Conservation (phyloP, 35 echinoderm and acorn worm genomes). For the Lytechinus variegatus region DNA sequence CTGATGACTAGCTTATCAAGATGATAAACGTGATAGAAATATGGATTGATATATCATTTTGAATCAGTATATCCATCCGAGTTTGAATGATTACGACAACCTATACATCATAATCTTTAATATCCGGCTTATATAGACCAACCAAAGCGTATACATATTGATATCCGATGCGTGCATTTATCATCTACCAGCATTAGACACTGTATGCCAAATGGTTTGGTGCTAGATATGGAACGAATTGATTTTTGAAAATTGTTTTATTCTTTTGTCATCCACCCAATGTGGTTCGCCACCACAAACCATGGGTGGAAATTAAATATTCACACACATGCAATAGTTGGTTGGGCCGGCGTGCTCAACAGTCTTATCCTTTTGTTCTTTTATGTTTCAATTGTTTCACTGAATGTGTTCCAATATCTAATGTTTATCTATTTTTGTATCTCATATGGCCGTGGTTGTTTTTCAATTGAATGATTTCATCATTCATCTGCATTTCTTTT, state of each 20-base stretch:
- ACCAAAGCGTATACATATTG: neutral
- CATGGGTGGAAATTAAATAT: neutral
- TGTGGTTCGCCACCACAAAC: neutral
- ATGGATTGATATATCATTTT: neutral
- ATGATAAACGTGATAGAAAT: neutral
- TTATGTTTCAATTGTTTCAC: too few species aligned
- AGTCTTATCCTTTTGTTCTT: too few species aligned
- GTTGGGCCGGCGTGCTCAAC: neutral
- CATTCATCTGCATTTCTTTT: too few species aligned
- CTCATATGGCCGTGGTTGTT: too few species aligned
- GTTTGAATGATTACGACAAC: neutral
- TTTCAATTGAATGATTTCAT: too few species aligned
- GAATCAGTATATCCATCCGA: neutral
- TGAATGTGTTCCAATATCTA: too few species aligned
- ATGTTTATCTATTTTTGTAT: too few species aligned
- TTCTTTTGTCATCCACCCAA: neutral
- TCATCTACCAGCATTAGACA: neutral
- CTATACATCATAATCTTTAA: neutral
- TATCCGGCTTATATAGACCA: neutral
- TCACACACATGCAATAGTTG: neutral
- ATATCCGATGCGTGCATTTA: neutral
- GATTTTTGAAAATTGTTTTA: neutral
- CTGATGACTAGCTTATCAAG: neutral
- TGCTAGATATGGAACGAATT: neutral
- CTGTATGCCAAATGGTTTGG: neutral